Conservation (phyloP, 2,113 vertebrate genomes). For the Corythornis cristatus region DNA sequence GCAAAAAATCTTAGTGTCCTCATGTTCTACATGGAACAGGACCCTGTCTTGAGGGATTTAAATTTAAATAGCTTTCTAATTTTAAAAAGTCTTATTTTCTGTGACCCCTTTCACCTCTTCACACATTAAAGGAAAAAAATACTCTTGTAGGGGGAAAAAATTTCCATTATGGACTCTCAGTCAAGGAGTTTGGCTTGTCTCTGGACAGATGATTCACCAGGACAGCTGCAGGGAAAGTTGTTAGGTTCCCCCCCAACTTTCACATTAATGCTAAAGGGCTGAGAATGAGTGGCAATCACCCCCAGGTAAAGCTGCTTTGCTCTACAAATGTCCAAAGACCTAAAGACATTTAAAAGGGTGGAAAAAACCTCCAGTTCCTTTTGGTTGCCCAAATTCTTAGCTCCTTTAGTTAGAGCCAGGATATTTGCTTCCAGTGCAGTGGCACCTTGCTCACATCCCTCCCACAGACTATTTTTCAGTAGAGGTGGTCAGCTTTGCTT, state of each 20-base stretch:
- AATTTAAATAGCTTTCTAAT: not conserved
- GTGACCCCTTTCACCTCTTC: not conserved
- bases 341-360: not conserved
- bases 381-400: no score
- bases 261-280: not conserved
- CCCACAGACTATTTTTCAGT: not conserved
- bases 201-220: not conserved
- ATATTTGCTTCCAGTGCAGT: fast-evolving
- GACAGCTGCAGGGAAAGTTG: not conserved
- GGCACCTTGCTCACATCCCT: not conserved
- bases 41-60: not conserved
- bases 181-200: not conserved
- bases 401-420: not conserved
- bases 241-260: fast-evolving
- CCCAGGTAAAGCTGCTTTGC: not conserved
- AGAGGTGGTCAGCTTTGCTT: not conserved
- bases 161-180: not conserved
- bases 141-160: not conserved
- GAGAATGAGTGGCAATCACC: fast-evolving
- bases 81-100: not conserved
- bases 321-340: not conserved
- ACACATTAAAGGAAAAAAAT: not conserved
- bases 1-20: not conserved
- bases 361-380: not conserved
- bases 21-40: not conserved